These are phyloP conservation scores for Pseudomugil tenellus DNA, from an alignment of 2,797 vertebrate genomes.

Conservation along the genomic window DNA sequence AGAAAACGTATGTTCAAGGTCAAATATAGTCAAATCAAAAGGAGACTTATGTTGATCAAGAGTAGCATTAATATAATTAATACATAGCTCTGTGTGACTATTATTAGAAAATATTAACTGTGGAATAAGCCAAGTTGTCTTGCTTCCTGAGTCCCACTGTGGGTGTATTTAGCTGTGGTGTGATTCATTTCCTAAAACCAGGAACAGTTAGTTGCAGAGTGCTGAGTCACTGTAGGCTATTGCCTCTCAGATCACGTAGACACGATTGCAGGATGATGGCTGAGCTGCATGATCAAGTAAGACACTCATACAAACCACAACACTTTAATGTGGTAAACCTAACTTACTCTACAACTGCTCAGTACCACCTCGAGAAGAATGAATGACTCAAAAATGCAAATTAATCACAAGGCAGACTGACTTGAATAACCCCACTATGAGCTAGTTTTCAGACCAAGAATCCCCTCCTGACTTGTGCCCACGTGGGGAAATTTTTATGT, in stretches of 20 bases:
- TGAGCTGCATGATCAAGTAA: conserved; percentile 4
- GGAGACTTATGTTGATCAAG: not conserved
- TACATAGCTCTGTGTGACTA: not conserved
- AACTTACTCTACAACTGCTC: conserved; percentile 3
- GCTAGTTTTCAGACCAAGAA: not conserved
- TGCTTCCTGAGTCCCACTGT: not conserved
- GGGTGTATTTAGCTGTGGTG: not conserved
- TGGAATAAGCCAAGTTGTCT: not conserved
- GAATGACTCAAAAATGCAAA: conserved; percentile 22
- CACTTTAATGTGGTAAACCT: not conserved
- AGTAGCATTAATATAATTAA: too few relatives aligned
- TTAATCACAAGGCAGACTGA: not conserved
- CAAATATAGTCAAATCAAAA: not conserved
- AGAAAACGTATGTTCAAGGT: not conserved
- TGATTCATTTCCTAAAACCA: conserved; percentile 16
- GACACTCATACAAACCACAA: conserved; percentile 9
- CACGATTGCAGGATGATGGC: conserved; percentile 28
- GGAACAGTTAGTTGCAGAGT: not conserved
- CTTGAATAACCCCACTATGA: not conserved
- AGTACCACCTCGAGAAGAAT: not conserved
- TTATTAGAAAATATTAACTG: not conserved
- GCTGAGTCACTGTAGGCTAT: conserved; percentile 56
- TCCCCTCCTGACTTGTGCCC: not conserved
- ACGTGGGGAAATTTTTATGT: not conserved
- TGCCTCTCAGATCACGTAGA: conserved; percentile 37